phyloP scores from a whole-genome alignment of 1,140 invertebrate species.

The Drosophila asahinai region DNA sequence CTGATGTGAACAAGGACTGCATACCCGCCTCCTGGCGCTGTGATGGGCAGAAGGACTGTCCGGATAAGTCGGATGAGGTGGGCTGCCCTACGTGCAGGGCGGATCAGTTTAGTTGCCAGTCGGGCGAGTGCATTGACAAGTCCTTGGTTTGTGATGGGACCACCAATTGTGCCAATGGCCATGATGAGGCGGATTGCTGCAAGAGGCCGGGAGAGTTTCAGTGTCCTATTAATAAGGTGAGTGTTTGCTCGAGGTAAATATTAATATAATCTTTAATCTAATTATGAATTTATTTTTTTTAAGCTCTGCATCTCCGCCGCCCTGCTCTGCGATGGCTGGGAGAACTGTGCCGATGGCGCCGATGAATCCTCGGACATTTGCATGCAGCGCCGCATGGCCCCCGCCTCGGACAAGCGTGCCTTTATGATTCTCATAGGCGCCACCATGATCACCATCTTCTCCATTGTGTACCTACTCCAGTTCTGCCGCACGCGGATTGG shows the following conservation, averaged over 20 bases:
- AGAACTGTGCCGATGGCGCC: conserved; percentile 90
- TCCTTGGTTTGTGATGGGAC: conserved; percentile 90
- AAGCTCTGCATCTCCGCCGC: conserved; percentile 87
- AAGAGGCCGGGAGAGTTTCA: conserved; percentile 88
- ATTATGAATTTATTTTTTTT: neutral
- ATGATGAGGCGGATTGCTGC: conserved; percentile 89
- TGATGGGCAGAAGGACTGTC: conserved; percentile 88
- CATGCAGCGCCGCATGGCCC: conserved; percentile 77
- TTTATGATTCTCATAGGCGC: conserved; percentile 85
- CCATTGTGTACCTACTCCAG: conserved; percentile 85
- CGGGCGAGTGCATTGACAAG: conserved; percentile 91
- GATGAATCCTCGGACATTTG: conserved; percentile 89
- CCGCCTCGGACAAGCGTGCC: conserved; percentile 86
- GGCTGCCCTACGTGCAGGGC: conserved; percentile 88
- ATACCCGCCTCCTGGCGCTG: conserved; percentile 92
- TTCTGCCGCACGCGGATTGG: conserved; percentile 86
- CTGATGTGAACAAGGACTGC: conserved; percentile 88
- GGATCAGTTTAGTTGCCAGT: conserved; percentile 91
- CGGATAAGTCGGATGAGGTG: conserved; percentile 92
- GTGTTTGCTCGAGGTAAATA: no score
- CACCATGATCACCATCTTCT: conserved; percentile 85
- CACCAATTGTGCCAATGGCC: conserved; percentile 89
- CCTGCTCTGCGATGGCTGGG: conserved; percentile 89
- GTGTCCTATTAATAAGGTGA: conserved; percentile 86
- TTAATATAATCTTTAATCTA: neutral